phyloP scores from a whole-genome alignment of 2,888 invertebrate species.

The Drosophila anomelani region DNA sequence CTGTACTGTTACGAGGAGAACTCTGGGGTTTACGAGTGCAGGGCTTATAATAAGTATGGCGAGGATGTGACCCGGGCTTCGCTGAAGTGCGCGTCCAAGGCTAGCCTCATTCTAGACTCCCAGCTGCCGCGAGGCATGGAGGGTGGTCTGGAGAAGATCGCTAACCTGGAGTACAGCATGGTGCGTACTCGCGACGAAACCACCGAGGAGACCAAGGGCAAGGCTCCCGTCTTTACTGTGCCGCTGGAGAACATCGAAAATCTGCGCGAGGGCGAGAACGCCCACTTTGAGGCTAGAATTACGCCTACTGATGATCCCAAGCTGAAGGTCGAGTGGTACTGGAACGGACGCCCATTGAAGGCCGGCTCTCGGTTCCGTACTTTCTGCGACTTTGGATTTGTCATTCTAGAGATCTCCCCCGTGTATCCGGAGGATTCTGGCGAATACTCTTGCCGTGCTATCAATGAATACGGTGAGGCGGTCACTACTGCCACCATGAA shows the following conservation, averaged over 20 bases:
- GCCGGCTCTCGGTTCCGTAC: slow-evolving; percentile 97
- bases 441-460: slow-evolving; percentile 94
- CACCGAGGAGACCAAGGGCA: slow-evolving; percentile 90
- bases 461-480: slow-evolving; percentile 95
- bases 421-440: slow-evolving; percentile 98
- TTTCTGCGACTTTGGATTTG: slow-evolving; percentile 99
- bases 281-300: slow-evolving; percentile 95
- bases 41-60: slow-evolving; percentile 96
- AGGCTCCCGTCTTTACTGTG: slow-evolving; percentile 95
- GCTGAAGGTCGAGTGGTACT: slow-evolving; percentile 96
- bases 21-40: slow-evolving; percentile 96
- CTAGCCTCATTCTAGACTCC: slow-evolving; percentile 95
- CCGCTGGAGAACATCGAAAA: slow-evolving; percentile 94
- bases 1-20: slow-evolving; percentile 98
- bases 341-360: slow-evolving; percentile 95
- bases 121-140: slow-evolving; percentile 98
- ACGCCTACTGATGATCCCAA: slow-evolving; percentile 96
- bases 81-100: slow-evolving; percentile 94
- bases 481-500: slow-evolving; percentile 95
- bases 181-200: slow-evolving; percentile 90
- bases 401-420: slow-evolving; percentile 98
- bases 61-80: slow-evolving; percentile 93
- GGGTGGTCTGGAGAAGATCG: slow-evolving; percentile 96
- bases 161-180: slow-evolving; percentile 95
- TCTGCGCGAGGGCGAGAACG: slow-evolving; percentile 95